Evolutionary conservation across 1,140 invertebrate species (phyloP), one percentile per base, ranked within the genome.

Genomic region (Piezodorus guildinii): DNA sequence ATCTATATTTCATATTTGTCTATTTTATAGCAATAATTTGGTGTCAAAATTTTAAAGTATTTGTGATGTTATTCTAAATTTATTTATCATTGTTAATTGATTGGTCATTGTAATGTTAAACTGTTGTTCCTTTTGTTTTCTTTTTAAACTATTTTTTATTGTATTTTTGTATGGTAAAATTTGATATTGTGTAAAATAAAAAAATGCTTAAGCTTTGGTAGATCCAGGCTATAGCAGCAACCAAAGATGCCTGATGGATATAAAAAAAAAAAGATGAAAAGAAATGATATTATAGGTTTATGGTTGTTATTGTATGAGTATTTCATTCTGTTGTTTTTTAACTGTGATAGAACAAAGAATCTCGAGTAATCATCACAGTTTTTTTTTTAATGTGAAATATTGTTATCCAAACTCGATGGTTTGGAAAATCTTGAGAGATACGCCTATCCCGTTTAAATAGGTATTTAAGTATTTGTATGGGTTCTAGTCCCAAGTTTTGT

Each of bases 361-460:
- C 23, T 56, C 52, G 6, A 56, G 23, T 25, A 56, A 16, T 56
- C 52, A 56, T 56, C 52, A 56, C 52, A 56, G 23, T 56, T 23
- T 56, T 27, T 56, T 56, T 16, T 9, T 9, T 56, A 19, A 4
- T 5, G 23, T 23, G 10, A 49, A 17, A 21, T 56, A 15, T 56
- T 25, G 52, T 56, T 56, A 56, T 56, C 21, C 23, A 56, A 21
- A 56, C 52, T 56, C 8, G 1, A 23, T n/a, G 52, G 27, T 27
- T 25, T 56, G 23, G 21, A 56, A 56, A 56, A 6, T 56, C 23
- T 23, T 56, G 19, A 49, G 52, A 23, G 10, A 56, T 56, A 8
- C 23, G 27, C 52, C 52, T 23, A 23, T 39, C 12, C 5, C 21
- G 21, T 27, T 17, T 49, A 6, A 49, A 19, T 19, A 19, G n/a